Evolutionary conservation across 2,888 invertebrate genomes (phyloP).

Genomic region (Philaethria dido): DNA sequence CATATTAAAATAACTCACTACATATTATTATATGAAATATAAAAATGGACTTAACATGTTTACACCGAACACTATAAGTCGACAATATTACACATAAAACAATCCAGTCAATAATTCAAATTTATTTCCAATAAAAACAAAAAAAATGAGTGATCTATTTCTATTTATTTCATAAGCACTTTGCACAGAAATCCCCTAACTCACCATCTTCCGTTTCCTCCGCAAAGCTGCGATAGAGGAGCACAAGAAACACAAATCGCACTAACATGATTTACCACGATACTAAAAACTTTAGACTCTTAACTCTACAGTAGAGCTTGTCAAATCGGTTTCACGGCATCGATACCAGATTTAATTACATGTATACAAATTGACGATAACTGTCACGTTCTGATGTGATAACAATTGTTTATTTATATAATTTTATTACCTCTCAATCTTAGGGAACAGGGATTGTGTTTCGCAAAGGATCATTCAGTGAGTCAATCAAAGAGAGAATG

Average conservation of each 20-base stretch:
- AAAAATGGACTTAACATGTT: too few relatives aligned
- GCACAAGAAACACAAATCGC: background rate
- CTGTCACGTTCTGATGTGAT: slow-evolving; percentile 1
- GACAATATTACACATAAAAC: too few relatives aligned
- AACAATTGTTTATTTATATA: background rate
- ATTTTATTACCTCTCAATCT: background rate
- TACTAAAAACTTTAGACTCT: background rate
- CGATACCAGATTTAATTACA: slow-evolving; percentile 12
- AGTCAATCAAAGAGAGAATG: too few relatives aligned
- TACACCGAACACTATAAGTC: too few relatives aligned
- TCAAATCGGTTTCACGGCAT: background rate
- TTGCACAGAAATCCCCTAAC: background rate
- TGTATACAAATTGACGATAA: slow-evolving; percentile 15
- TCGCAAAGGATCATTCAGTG: too few relatives aligned
- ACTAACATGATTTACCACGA: background rate
- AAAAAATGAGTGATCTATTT: too few relatives aligned
- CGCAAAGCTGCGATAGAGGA: background rate
- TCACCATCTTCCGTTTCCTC: background rate
- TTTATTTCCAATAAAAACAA: too few relatives aligned
- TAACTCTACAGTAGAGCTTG: background rate
- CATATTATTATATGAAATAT: too few relatives aligned
- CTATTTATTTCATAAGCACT: background rate
- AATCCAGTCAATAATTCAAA: too few relatives aligned
- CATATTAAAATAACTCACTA: too few relatives aligned
- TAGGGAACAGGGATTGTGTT: too few relatives aligned